Evolutionary conservation across 1,140 invertebrate genomes (phyloP), one percentile per base, ranked within the genome.

Genomic region (Drosophila biarmipes): DNA sequence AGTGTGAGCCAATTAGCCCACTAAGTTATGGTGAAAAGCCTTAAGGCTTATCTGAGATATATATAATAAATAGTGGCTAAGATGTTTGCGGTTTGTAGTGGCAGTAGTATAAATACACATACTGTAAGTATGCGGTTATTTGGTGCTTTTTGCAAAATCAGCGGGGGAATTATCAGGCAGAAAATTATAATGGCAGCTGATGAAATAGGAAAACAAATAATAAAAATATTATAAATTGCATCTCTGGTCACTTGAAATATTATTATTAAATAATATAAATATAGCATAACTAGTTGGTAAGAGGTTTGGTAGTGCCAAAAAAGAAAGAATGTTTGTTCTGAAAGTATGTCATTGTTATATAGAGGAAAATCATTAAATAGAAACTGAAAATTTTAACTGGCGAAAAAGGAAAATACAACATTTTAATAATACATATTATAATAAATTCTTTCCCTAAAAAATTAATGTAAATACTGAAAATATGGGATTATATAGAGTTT

Each of bases 1-100:
- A 46, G 71, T 87, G 82, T 82, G 78, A 87, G 62, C 84, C 84
- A 87, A 87, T 87, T 87, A 87, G 78, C 35, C 58, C 61, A 62
- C 84, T 76, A 58, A 86, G 72, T 87, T 87, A 87, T 86, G 82
- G 35, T 46, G 57, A 43, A 73, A 76, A 59, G 74, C 46, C 62
- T 64, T 14, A 52, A 35, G 52, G 46, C 64, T 87, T 72, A 86
- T 72, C 82, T 48, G 48, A 43, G 63, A 55, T 66, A 52, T 59
- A 48, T 24, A 10, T 38, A 31, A 17, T 51, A 34, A 38, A 48
- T 73, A 34, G 46, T 51, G 48, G 15, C 27, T 38, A 57, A 21
- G 29, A 61, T 64, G 58, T 62, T 78, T 74, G 61, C 38, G 49
- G 40, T 49, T 58, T 38, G 58, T 73, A 37, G 35, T 35, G 67